Conservation (phyloP, 2,888 invertebrate genomes). For the Ornithoptera alexandrae region DNA sequence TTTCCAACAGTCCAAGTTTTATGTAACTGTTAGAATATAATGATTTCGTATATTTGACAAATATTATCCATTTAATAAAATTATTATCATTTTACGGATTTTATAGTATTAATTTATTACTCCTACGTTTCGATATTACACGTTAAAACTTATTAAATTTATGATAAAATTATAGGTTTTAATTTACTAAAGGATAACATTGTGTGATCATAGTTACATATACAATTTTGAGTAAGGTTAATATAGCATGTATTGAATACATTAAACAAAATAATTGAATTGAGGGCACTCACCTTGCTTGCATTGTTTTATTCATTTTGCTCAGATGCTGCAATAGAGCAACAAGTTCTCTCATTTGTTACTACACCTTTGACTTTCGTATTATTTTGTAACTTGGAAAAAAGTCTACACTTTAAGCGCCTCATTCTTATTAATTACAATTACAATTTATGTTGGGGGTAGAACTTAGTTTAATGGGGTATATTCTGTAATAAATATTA, state of each 20-base stretch:
- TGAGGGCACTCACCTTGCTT: slow-evolving; percentile 41
- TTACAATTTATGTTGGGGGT: too few relatives aligned
- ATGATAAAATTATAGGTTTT: background rate
- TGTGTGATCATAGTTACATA: background rate
- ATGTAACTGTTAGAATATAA: too few relatives aligned
- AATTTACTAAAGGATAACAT: background rate
- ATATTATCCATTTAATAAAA: too few relatives aligned
- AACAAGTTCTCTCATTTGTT: slow-evolving; percentile 8
- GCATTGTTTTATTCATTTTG: slow-evolving; percentile 43
- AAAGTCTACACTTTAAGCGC: background rate
- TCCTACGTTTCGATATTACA: too few relatives aligned
- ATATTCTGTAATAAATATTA: too few relatives aligned
- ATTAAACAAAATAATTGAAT: slow-evolving; percentile 30
- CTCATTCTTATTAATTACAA: too few relatives aligned
- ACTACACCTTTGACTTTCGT: background rate
- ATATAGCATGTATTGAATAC: slow-evolving; percentile 12
- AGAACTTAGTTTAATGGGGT: too few relatives aligned
- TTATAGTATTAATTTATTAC: too few relatives aligned
- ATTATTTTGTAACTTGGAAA: background rate
- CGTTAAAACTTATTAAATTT: too few relatives aligned
- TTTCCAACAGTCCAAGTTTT: too few relatives aligned
- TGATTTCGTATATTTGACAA: too few relatives aligned
- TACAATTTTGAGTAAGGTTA: slow-evolving; percentile 13
- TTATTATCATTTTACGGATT: too few relatives aligned
- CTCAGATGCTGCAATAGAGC: slow-evolving; percentile 35